Evolutionary conservation across 2,797 vertebrate genomes (phyloP).

Genomic region (Gadopsis marmoratus): DNA sequence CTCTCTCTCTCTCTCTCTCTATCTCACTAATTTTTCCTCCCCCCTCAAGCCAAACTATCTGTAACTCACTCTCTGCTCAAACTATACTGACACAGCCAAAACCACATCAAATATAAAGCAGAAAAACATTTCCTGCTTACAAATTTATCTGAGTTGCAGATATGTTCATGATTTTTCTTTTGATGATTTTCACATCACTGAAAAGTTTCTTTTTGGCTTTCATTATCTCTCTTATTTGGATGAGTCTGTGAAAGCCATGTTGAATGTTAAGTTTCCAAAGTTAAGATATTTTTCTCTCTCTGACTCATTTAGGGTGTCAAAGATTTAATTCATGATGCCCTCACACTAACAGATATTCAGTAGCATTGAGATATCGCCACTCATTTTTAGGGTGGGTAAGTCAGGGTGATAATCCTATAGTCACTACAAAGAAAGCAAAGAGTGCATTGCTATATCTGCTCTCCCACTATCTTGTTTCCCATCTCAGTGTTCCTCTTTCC

Average conservation of each 20-base stretch:
- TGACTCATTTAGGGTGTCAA: background rate
- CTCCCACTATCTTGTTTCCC: constrained; percentile 41
- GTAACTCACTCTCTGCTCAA: constrained; percentile 7
- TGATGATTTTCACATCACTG: constrained; percentile 15
- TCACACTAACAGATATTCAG: background rate
- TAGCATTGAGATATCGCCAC: constrained; percentile 5
- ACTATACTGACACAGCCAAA: constrained; percentile 28
- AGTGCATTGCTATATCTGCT: constrained; percentile 29
- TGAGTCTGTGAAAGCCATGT: background rate
- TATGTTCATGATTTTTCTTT: constrained; percentile 13
- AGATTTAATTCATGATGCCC: background rate
- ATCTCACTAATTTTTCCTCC: background rate
- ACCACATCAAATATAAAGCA: background rate
- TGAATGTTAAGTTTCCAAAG: background rate
- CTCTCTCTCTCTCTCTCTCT: background rate
- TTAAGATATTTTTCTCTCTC: constrained; percentile 12
- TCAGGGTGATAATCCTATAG: constrained; percentile 39
- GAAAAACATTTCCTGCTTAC: background rate
- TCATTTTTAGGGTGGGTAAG: constrained; percentile 28
- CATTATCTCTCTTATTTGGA: background rate
- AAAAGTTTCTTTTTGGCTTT: background rate
- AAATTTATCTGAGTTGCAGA: constrained; percentile 17
- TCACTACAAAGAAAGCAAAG: no score
- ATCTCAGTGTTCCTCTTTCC: constrained; percentile 27
- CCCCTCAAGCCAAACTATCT: constrained; percentile 23